These are phyloP conservation scores for Nephrotoma flavescens DNA, from an alignment of 2,888 invertebrate genomes.

Conservation along the genomic window DNA sequence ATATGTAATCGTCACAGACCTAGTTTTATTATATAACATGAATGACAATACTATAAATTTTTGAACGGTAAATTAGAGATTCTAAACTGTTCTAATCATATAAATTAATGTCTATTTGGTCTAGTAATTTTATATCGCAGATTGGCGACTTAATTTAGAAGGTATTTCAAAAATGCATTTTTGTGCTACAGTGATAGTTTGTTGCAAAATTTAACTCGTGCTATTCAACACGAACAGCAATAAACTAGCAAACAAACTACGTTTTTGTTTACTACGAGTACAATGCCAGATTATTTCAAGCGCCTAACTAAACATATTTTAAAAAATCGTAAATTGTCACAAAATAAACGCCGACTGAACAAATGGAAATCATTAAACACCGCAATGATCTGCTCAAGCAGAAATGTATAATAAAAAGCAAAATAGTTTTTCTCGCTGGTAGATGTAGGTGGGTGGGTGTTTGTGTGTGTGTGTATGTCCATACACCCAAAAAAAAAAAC, in stretches of 20 bases:
- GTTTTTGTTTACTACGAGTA: no score
- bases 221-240: neutral
- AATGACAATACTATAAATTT: neutral
- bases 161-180: neutral
- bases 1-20: neutral
- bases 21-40: neutral
- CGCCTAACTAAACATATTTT: neutral
- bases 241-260: neutral
- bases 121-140: neutral
- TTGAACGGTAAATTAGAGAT: neutral
- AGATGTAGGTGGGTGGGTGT: neutral
- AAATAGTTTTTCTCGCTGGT: neutral
- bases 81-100: neutral
- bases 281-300: neutral
- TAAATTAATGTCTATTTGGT: neutral
- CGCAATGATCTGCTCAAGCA: neutral
- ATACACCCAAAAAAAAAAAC: neutral
- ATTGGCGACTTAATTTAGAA: neutral
- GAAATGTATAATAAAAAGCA: neutral
- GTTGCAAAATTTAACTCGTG: neutral
- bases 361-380: neutral
- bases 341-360: neutral
- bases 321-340: neutral
- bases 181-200: neutral
- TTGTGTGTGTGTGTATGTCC: neutral